Conservation (phyloP, 2,797 vertebrate species). For the Botia almorhae region DNA sequence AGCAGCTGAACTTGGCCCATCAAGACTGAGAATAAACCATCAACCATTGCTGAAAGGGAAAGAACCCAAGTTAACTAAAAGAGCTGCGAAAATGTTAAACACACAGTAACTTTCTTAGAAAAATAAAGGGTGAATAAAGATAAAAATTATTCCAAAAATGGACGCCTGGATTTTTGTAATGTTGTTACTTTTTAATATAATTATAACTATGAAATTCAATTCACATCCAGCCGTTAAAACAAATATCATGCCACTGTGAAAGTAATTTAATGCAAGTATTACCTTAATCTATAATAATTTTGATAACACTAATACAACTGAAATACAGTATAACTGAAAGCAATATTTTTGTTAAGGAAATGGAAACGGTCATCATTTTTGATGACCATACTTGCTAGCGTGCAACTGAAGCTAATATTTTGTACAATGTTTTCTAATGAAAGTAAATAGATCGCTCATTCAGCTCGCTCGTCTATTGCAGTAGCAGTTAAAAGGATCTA, state of each 20-base stretch:
- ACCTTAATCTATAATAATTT: no score
- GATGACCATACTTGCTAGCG: not conserved
- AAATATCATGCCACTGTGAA: not conserved
- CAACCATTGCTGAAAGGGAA: conserved; percentile 7
- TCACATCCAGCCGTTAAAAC: not conserved
- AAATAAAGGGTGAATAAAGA: not conserved
- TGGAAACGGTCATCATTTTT: not conserved
- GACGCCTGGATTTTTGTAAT: not conserved
- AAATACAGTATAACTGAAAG: not conserved
- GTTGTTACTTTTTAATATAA: no score
- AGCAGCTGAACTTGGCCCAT: conserved; percentile 71
- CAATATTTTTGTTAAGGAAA: not conserved
- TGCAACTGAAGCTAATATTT: conserved; percentile 1
- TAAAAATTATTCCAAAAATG: not conserved
- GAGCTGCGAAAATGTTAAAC: conserved; percentile 42
- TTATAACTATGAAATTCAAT: not conserved
- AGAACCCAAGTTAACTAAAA: conserved; percentile 16
- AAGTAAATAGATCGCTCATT: not conserved
- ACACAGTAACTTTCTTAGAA: conserved; percentile 11
- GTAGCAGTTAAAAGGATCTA: conserved; percentile 1
- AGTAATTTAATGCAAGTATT: not conserved
- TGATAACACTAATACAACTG: not conserved
- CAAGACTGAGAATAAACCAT: conserved; percentile 69
- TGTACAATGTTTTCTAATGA: not conserved
- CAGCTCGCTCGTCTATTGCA: not conserved